Conservation (phyloP, 2,113 vertebrate genomes). For the Aphelocoma coerulescens region DNA sequence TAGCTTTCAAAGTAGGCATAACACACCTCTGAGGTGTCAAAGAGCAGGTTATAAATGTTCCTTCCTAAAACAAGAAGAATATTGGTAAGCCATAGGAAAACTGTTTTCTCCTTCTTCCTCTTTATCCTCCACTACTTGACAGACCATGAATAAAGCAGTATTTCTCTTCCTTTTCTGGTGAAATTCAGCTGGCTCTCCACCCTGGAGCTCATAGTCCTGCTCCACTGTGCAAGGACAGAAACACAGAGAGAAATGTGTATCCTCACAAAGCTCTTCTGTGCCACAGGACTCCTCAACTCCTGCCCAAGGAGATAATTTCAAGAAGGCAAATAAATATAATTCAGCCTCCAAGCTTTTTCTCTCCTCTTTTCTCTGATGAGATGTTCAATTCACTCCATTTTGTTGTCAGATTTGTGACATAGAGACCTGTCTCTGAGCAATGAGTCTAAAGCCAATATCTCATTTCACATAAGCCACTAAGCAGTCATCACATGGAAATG, state of each 20-base stretch:
- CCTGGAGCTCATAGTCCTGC: background rate
- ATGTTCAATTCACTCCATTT: conserved; percentile 40
- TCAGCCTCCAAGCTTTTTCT: background rate
- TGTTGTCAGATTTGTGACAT: conserved; percentile 51
- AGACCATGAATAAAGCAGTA: background rate
- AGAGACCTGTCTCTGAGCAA: conserved; percentile 42
- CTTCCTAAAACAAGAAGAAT: background rate
- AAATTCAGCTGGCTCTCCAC: background rate
- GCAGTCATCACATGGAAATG: conserved; percentile 40
- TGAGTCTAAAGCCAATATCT: conserved; percentile 54
- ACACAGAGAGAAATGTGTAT: background rate
- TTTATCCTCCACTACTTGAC: background rate
- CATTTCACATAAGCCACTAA: conserved; percentile 56
- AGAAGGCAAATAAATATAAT: background rate
- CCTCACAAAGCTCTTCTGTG: background rate
- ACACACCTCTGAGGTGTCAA: background rate
- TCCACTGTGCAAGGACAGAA: background rate
- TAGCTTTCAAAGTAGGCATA: background rate
- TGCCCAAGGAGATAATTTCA: background rate
- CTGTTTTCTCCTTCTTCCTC: background rate
- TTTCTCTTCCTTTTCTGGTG: background rate
- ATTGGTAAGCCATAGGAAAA: background rate
- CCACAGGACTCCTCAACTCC: background rate
- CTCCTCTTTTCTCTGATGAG: background rate
- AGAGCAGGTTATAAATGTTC: background rate